Evolutionary conservation across 2,888 invertebrate genomes (phyloP), one percentile per base, ranked within the genome.

Genomic region (Ligdia adustata): DNA sequence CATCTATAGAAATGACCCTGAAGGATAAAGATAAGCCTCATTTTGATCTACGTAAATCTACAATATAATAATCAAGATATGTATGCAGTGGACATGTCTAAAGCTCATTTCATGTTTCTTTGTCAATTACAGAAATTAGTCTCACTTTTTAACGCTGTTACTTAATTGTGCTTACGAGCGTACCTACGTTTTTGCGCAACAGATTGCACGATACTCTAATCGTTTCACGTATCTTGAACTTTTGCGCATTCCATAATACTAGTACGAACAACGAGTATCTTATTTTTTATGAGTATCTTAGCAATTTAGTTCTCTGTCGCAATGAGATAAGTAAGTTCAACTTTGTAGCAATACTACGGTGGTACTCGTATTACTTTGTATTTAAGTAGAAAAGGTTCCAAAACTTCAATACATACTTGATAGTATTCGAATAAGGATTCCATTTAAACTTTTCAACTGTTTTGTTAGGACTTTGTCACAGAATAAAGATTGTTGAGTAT

Each of bases 151-250:
- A 20, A 9, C 1, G 1, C 16, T 9, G 4, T 37, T 24, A 15
- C 14, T 26, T 9, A 11, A 15, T 6, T 22, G 7, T 20, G 20
- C 5, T n/a, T 9, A 22, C n/a, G n/a, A 12, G 4, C n/a, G 4
- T n/a, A 34, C n/a, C 5, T 11, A 6, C 12, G 14, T 13, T 20
- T 4, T 47, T 75, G 68, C 64, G 73, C 71, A 81, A 79, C 64
- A 60, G 70, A 71, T 70, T 62, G 69, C 63, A 63, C 57, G 72
- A 75, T 75, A 76, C 76, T 73, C 75, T 77, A 73, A 78, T 79
- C 75, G 68, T 59, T 69, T 64, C 68, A 61, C 60, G 57, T 55
- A 70, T 75, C 72, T 70, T 79, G 75, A 82, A 80, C 80, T 77
- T 81, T 78, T 68, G 72, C 74, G 66, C 63, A 65, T 69, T 62